Conservation (phyloP, 1,140 invertebrate genomes). For the Zaprionus ornatus region DNA sequence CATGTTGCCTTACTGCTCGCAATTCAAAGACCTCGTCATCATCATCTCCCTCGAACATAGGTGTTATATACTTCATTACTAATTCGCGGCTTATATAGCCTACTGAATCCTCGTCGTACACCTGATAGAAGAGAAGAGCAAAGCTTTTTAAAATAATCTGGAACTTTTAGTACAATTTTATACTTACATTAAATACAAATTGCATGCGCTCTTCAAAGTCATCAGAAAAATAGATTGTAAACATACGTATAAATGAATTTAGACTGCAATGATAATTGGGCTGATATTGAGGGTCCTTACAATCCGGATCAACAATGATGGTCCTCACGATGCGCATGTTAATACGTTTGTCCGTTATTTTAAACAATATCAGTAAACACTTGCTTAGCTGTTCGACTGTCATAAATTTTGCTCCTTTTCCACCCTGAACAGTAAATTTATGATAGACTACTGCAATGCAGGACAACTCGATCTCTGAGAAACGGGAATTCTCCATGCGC, state of each 20-base stretch:
- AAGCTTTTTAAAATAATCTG: too few relatives aligned
- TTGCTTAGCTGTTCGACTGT: slow-evolving; percentile 5
- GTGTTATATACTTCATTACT: too few relatives aligned
- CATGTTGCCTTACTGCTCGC: background rate
- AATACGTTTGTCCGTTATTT: slow-evolving; percentile 27
- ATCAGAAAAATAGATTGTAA: slow-evolving; percentile 40
- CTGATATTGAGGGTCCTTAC: slow-evolving; percentile 16
- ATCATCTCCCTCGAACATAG: slow-evolving; percentile 38
- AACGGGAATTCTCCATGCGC: slow-evolving; percentile 14
- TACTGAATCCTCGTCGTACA: too few relatives aligned
- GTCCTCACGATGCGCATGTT: slow-evolving; percentile 21
- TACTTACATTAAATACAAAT: slow-evolving; percentile 49
- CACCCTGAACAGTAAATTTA: slow-evolving; percentile 50
- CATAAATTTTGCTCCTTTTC: slow-evolving; percentile 43
- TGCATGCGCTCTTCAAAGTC: slow-evolving; percentile 47
- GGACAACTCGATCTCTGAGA: slow-evolving; percentile 30
- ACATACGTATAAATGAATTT: slow-evolving; percentile 37
- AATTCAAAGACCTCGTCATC: slow-evolving; percentile 56
- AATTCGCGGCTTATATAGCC: too few relatives aligned
- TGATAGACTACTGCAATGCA: slow-evolving; percentile 55
- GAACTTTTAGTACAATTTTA: too few relatives aligned
- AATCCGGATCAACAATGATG: background rate
- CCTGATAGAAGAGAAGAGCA: too few relatives aligned
- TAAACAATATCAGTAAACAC: slow-evolving; percentile 38
- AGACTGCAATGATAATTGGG: slow-evolving; percentile 32